A percentile compares a stretch with the other conserved stretches of the same genome.
These are phyloP conservation scores for Micropoecilia bifurca DNA, from an alignment of 2,797 vertebrate genomes.

Conservation along the genomic window DNA sequence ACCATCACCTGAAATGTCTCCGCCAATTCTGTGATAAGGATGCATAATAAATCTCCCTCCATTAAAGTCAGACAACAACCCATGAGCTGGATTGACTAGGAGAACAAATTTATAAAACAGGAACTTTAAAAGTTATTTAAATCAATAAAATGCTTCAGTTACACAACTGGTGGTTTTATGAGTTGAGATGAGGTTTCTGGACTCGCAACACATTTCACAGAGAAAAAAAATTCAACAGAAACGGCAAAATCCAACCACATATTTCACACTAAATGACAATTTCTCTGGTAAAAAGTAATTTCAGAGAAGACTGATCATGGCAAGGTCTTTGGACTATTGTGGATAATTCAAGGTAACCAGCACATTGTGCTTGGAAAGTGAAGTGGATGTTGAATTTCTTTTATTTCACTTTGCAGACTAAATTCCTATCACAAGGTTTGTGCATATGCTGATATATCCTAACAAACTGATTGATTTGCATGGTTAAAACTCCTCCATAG, in stretches of 20 bases:
- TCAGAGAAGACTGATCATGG: slow-evolving; percentile 18
- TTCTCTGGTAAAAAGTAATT: slow-evolving; percentile 21
- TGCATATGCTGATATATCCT: not conserved
- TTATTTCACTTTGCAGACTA: not conserved
- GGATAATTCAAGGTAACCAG: slow-evolving; percentile 14
- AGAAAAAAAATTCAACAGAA: not conserved
- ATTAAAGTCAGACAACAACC: not conserved
- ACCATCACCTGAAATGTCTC: not conserved
- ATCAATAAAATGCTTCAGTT: not conserved
- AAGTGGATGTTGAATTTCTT: slow-evolving; percentile 16
- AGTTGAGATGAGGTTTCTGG: not conserved
- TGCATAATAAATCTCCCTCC: not conserved
- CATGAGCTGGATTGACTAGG: not conserved
- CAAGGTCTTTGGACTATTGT: slow-evolving; percentile 32
- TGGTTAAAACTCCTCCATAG: not conserved
- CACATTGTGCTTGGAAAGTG: slow-evolving; percentile 32
- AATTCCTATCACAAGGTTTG: not conserved
- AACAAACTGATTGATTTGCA: not conserved
- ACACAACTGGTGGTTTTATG: not conserved
- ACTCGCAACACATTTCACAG: not conserved
- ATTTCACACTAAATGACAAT: not conserved
- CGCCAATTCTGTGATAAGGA: not conserved
- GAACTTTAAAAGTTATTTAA: not conserved
- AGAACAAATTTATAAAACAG: not conserved
- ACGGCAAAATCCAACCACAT: not conserved